Conservation (phyloP, 2,888 invertebrate genomes). For the Melinaea menophilus region DNA sequence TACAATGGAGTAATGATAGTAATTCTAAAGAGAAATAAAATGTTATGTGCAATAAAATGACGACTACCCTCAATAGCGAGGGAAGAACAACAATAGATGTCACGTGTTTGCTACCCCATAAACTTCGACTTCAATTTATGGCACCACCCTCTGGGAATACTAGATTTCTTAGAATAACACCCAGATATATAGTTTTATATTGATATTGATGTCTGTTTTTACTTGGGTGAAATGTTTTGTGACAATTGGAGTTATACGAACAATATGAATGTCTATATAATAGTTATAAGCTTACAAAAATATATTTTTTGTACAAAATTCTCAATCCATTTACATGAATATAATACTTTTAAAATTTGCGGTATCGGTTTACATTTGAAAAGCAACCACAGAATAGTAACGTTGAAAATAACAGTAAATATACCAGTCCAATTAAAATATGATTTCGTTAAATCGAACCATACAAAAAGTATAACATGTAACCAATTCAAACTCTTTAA, state of each 20-base stretch:
- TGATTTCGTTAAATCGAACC: not conserved
- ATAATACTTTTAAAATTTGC: too few species aligned
- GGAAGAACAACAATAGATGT: constrained; percentile 56
- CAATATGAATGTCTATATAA: not conserved
- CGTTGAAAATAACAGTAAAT: not conserved
- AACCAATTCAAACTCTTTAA: constrained; percentile 1
- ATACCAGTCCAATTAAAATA: not conserved
- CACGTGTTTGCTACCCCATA: constrained; percentile 66
- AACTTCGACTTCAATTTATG: constrained; percentile 64
- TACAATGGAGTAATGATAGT: constrained; percentile 17
- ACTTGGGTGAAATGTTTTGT: not conserved
- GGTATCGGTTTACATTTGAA: too few species aligned
- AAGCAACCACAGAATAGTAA: too few species aligned
- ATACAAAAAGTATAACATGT: not conserved
- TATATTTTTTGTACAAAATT: too few species aligned
- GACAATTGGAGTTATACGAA: not conserved
- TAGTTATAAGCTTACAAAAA: too few species aligned
- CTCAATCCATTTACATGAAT: too few species aligned
- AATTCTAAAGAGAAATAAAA: constrained; percentile 35
- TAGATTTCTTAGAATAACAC: constrained; percentile 1
- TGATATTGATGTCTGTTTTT: constrained; percentile 2
- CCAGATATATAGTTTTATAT: not conserved
- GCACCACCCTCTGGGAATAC: constrained; percentile 39
- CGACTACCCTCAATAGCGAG: constrained; percentile 55
- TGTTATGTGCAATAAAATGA: constrained; percentile 45